Conservation (phyloP, 2,113 vertebrate genomes). For the Bufo bufo region DNA sequence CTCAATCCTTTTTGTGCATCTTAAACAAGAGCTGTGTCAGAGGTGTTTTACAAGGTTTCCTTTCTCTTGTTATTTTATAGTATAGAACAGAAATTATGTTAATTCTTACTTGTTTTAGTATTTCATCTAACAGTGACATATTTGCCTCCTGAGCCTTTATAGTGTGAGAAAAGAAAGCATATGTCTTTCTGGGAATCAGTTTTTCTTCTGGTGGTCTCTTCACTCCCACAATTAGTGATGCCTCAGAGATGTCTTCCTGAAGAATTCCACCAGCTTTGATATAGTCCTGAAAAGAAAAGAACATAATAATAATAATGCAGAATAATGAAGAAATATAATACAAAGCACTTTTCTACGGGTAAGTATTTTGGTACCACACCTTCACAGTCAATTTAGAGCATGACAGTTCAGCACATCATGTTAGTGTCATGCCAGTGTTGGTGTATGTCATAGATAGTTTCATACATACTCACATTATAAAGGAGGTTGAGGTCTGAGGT, state of each 20-base stretch:
- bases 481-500: no score
- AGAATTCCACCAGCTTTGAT: constrained; percentile 87
- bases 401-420: no score
- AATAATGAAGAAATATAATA: neutral
- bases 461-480: no score
- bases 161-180: constrained; percentile 98
- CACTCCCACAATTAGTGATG: constrained; percentile 92
- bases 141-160: constrained; percentile 98
- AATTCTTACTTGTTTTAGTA: constrained; percentile 85
- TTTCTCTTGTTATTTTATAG: no score
- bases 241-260: constrained; percentile 93
- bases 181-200: constrained; percentile 88
- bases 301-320: neutral
- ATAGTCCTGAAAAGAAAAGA: constrained; percentile 79
- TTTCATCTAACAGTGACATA: constrained; percentile 91
- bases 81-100: no score
- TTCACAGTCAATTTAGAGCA: no score
- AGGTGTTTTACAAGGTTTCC: no score
- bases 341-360: neutral
- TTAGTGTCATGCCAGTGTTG: no score
- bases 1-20: no score
- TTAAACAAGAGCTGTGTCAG: no score
- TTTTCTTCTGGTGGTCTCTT: constrained; percentile 92
- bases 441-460: no score
- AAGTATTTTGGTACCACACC: no score